phyloP scores from a whole-genome alignment of 2,888 invertebrate species.

The Cabera pusaria region DNA sequence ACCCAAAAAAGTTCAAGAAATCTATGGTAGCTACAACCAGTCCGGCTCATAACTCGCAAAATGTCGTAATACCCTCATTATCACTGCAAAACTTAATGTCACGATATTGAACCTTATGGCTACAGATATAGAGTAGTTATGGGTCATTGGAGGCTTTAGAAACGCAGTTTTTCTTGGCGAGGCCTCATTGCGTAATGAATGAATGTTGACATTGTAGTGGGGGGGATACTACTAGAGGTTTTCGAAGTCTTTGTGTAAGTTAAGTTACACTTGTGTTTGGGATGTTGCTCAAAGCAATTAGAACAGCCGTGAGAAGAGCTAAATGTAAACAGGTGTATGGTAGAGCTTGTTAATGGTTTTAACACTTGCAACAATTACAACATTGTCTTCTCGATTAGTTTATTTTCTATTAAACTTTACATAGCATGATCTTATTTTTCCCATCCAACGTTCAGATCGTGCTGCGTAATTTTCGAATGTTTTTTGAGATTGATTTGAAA shows the following conservation, averaged over 20 bases:
- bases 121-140: conserved; percentile 33
- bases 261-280: not conserved
- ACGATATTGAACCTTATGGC: conserved; percentile 35
- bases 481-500: not conserved
- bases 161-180: conserved; percentile 66
- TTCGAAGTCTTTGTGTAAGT: too few relatives aligned
- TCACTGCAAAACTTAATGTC: conserved; percentile 26
- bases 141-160: conserved; percentile 46
- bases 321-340: too few relatives aligned
- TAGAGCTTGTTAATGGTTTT: too few relatives aligned
- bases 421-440: too few relatives aligned
- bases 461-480: not conserved
- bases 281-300: too few relatives aligned
- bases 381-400: too few relatives aligned
- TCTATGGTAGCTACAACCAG: conserved; percentile 32
- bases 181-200: conserved; percentile 76
- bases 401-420: too few relatives aligned
- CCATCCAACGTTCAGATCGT: too few relatives aligned
- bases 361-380: too few relatives aligned
- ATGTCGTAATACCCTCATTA: conserved; percentile 36
- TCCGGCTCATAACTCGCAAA: conserved; percentile 31
- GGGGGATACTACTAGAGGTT: conserved; percentile 30
- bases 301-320: too few relatives aligned
- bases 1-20: conserved; percentile 30
- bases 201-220: conserved; percentile 72